Percentiles rank a stretch among this genome's conserved stretches.
Conservation (phyloP, 2,113 vertebrate species). For the Phyllostomus discolor region DNA sequence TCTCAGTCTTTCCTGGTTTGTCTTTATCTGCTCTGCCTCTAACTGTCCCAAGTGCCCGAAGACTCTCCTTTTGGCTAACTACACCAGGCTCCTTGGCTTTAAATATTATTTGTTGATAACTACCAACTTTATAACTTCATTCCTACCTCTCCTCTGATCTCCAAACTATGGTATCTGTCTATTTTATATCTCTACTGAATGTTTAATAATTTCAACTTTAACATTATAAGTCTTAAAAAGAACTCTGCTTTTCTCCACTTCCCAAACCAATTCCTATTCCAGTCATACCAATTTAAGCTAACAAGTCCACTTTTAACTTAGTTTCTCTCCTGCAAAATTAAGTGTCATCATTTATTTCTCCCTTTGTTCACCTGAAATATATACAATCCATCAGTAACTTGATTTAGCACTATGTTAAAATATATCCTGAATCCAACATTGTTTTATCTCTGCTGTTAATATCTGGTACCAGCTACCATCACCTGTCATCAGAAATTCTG, state of each 20-base stretch:
- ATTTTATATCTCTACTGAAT: neutral
- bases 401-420: neutral
- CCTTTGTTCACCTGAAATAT: neutral
- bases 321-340: neutral
- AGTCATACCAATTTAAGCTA: neutral
- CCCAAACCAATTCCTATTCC: neutral
- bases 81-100: neutral
- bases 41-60: neutral
- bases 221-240: neutral
- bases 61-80: neutral
- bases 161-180: neutral
- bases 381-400: neutral
- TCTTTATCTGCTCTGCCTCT: neutral
- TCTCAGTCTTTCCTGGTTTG: neutral
- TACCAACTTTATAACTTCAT: neutral
- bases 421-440: neutral
- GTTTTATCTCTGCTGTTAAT: neutral
- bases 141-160: neutral
- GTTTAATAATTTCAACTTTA: neutral
- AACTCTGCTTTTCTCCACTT: neutral
- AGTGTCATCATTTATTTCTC: neutral
- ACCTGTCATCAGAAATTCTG: neutral
- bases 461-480: neutral
- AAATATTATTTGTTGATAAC: neutral
- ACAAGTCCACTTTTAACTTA: neutral